Evolutionary conservation across 2,888 invertebrate species (phyloP), one percentile per base, ranked within the genome.

Genomic region (Resseliella maxima): DNA sequence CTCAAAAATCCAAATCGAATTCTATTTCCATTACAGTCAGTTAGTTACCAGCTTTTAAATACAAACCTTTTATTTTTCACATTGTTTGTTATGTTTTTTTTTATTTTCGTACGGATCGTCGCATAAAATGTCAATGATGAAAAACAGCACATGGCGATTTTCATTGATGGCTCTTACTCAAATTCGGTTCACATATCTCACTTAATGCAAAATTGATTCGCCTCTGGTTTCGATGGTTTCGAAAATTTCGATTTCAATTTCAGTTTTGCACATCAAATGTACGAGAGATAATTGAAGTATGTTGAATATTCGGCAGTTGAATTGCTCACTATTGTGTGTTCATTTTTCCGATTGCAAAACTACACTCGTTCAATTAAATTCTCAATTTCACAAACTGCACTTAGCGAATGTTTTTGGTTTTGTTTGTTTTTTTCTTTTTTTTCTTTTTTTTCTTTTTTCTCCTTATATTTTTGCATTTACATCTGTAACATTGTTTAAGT

Each of bases 41-140:
- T 59, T 31, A 2, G 35, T 2, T 72, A 0, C n/a, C n/a, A 72
- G 10, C 10, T 5, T 31, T 31, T 18, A 3, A 59, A 31, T 72
- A 72, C 72, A 35, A 72, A 72, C 38, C 38, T 83, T n/a, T 38
- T 83, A n/a, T 54, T 54, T 54, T 18, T 21, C 8, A 83, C n/a
- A 38, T 38, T 38, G 24, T 38, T 83, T 38, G 6, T 3, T 12
- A 64, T 27, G 64, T 5, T 54, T 54, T 54, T 54, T 21, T 5
- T 54, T 54, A 3, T 54, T 54, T 35, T 36, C 35, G 38, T n/a
- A 10, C 21, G 8, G 12, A 24, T 38, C 83, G 38, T 38, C 38
- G 36, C 83, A 83, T 24, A 6, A 38, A 24, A 38, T 83, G 5
- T 38, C 38, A 24, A 10, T n/a, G 0, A 83, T 38, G 38, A 38